Base-by-base conservation (phyloP, 2,888 invertebrate genomes). In the Andrena dorsata region DNA sequence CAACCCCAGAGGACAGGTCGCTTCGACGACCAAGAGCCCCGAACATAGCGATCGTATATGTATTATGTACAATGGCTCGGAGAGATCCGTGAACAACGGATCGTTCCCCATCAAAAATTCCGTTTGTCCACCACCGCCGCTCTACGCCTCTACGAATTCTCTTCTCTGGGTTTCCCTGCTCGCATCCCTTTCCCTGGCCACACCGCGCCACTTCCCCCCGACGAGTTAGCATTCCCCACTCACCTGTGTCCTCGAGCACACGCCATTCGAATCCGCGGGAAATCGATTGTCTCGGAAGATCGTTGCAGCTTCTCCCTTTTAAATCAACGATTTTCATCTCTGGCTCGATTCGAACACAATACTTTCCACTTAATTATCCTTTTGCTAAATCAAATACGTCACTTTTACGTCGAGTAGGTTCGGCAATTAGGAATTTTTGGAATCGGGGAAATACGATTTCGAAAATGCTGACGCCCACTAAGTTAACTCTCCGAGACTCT, bases 101-200 rank as follows among this genome's bases (percentile, higher is more conserved):
- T 91, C 87, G 75, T 72, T 73, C 83, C 76, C 82, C 87, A 91
- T 92, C 86, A 91, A 91, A 92, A 92, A 92, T 92, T 92, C 92
- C 87, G 92, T 92, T 92, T 87, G 89, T 81, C 71, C 77, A 10
- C 56, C 56, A 26, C 23, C 56, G 56, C 13, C 16, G 41, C 56
- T 35, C 71, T 47, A 69, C 30, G 64, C 47, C 26, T 49, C 64
- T 30, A n/a, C 63, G 41, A 49, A 56, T 71, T 53, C 79, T 73
- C 72, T 35, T 56, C 56, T 49, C 65, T 26, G 71, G 32, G 35
- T 28, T 35, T 51, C 13, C 61, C 66, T 16, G 6, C n/a, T 35
- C 16, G 56, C 53, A 35, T 35, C 53, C 26, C 64, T 28, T 23
- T 28, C 26, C 23, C 49, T 3, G 4, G 10, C 23, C 30, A 2